phyloP scores from a whole-genome alignment of 1,140 invertebrate genomes.

The Drosophila dunni region DNA sequence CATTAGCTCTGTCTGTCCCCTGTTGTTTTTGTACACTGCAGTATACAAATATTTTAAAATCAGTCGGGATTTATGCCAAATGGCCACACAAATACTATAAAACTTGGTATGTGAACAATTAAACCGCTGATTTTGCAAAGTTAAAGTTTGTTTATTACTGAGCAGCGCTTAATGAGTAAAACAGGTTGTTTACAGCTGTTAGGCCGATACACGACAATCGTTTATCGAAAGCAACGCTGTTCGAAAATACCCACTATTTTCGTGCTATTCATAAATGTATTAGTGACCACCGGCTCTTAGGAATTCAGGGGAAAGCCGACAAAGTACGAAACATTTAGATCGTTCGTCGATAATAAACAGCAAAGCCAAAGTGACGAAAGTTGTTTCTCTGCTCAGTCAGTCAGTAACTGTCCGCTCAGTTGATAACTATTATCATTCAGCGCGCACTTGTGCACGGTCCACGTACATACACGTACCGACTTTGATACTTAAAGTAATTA shows the following conservation, averaged over 20 bases:
- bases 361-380: constrained; percentile 32
- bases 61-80: too few relatives aligned
- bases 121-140: background rate
- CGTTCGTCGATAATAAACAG: background rate
- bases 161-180: too few relatives aligned
- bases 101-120: background rate
- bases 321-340: too few relatives aligned
- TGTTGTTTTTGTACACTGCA: background rate
- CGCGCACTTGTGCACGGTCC: constrained; percentile 28
- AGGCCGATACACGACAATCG: too few relatives aligned
- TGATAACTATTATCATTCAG: constrained; percentile 30
- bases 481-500: constrained; percentile 75
- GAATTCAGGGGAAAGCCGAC: too few relatives aligned
- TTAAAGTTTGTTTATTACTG: background rate
- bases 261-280: too few relatives aligned
- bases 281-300: too few relatives aligned
- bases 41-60: background rate
- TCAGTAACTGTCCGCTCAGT: constrained; percentile 39
- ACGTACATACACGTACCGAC: constrained; percentile 42
- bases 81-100: background rate
- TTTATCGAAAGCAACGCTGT: too few relatives aligned
- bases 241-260: too few relatives aligned
- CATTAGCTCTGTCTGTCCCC: background rate
- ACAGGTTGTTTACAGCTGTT: too few relatives aligned
- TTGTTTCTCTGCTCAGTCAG: constrained; percentile 50